Conservation (phyloP, 37 sponge, comb jelly and placozoan genomes). For the Agelas oroides region DNA sequence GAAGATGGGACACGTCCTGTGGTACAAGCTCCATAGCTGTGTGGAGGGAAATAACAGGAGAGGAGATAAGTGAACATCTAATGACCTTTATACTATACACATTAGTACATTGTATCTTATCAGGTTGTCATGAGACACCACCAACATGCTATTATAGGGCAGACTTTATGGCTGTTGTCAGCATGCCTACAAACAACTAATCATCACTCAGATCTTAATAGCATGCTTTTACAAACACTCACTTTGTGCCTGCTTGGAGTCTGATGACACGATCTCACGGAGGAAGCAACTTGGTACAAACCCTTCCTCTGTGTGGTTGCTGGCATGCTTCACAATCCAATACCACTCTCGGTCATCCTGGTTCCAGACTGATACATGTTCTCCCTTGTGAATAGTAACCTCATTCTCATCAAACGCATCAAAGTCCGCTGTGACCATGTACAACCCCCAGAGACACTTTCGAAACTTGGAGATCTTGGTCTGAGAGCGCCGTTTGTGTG, state of each 20-base stretch:
- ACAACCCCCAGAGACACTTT: constrained; percentile 82
- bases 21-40: neutral
- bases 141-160: no score
- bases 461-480: constrained; percentile 56
- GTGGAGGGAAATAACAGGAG: neutral
- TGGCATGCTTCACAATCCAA: constrained; percentile 75
- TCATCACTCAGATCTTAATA: no score
- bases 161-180: no score
- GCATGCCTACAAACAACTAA: no score
- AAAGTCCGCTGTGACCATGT: constrained; percentile 50
- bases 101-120: no score
- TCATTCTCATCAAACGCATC: constrained; percentile 75
- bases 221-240: no score
- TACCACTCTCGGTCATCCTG: constrained; percentile 83
- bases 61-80: no score
- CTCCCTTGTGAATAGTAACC: constrained; percentile 58
- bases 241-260: neutral
- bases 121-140: no score
- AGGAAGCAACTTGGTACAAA: constrained; percentile 75
- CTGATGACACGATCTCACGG: constrained; percentile 37
- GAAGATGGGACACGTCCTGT: neutral
- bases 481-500: neutral
- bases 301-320: constrained; percentile 65
- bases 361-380: constrained; percentile 79
- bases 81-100: no score